phyloP scores from a whole-genome alignment of 2,888 invertebrate species.

The Sesamia inferens region DNA sequence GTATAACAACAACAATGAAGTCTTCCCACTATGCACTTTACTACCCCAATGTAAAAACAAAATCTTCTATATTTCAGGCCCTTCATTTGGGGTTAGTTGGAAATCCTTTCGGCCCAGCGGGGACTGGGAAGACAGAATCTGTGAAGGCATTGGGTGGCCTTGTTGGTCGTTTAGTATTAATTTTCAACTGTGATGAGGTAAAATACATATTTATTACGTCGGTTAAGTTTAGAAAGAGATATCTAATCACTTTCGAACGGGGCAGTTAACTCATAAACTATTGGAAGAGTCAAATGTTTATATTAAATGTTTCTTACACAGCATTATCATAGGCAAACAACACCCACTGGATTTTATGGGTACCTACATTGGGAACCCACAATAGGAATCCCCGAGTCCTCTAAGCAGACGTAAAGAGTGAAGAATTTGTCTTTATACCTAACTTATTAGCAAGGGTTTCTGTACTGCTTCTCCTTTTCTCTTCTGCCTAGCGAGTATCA shows the following conservation, averaged over 20 bases:
- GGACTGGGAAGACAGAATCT: slow-evolving; percentile 99
- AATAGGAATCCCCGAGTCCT: slow-evolving; percentile 1
- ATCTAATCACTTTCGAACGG: neutral
- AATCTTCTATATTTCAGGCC: slow-evolving; percentile 88
- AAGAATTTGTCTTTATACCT: neutral
- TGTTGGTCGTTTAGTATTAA: slow-evolving; percentile 97
- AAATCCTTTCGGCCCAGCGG: slow-evolving; percentile 99
- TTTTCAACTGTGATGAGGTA: slow-evolving; percentile 99
- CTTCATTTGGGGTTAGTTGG: slow-evolving; percentile 99
- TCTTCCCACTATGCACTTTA: neutral
- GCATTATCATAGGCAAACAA: slow-evolving; percentile 21
- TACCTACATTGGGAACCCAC: neutral
- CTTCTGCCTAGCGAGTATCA: neutral
- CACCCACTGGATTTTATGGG: slow-evolving; percentile 7
- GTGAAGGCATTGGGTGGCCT: slow-evolving; percentile 98
- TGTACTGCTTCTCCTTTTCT: neutral
- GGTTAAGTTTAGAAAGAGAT: neutral
- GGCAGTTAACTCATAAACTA: neutral
- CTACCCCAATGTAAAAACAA: neutral
- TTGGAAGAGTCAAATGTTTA: slow-evolving; percentile 4
- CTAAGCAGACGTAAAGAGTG: neutral
- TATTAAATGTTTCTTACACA: slow-evolving; percentile 4
- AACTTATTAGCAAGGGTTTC: neutral
- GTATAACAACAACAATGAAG: too few species aligned
- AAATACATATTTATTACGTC: slow-evolving; percentile 19